Evolutionary conservation across 37 sponge, comb jelly and placozoan genomes (phyloP).

Genomic region (Cliona cf. orientalis): DNA sequence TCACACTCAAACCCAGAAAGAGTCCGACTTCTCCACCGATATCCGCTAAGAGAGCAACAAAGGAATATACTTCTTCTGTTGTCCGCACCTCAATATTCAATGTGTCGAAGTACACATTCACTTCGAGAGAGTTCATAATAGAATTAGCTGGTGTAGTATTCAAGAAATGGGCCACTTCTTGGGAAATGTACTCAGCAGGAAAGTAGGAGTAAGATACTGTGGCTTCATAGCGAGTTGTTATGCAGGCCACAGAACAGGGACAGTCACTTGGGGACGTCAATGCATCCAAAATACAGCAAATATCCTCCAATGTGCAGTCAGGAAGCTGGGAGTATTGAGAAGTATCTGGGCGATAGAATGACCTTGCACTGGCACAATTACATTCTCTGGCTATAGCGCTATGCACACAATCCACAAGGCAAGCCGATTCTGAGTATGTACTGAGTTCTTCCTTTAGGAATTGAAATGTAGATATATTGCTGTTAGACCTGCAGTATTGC

Average conservation of each 20-base stretch:
- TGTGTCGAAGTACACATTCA: not conserved
- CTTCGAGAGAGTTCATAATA: not conserved
- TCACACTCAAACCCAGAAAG: conserved; percentile 58
- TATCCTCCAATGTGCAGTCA: conserved; percentile 1
- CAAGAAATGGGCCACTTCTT: not conserved
- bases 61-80: conserved; percentile 11
- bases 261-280: not conserved
- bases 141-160: not conserved
- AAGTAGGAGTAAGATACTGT: conserved; percentile 1
- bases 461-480: not conserved
- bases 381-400: not conserved
- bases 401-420: not conserved
- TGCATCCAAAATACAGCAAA: not conserved
- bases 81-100: not conserved
- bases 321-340: not conserved
- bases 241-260: not conserved
- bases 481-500: not conserved
- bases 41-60: conserved; percentile 32
- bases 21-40: conserved; percentile 55
- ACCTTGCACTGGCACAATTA: not conserved
- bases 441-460: not conserved
- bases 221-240: not conserved
- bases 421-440: conserved; percentile 23
- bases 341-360: not conserved
- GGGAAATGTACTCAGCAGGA: not conserved